Evolutionary conservation across 2,797 vertebrate genomes (phyloP).

Genomic region (Tinamus major): DNA sequence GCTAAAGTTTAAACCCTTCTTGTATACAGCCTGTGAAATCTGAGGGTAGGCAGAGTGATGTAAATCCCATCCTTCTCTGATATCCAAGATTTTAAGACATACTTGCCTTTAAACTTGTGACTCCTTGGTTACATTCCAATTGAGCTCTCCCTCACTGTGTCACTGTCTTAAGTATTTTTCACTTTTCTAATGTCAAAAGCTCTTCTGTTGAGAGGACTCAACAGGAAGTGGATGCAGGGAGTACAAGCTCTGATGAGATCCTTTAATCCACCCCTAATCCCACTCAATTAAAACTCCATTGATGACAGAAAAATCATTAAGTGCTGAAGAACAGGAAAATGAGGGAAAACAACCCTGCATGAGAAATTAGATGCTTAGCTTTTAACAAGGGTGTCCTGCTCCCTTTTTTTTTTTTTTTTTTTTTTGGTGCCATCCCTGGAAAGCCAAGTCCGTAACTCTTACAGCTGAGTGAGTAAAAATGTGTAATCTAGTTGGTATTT

Average conservation of each 20-base stretch:
- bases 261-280: constrained; percentile 79
- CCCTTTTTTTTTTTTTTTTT: constrained; percentile 1
- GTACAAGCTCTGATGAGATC: constrained; percentile 74
- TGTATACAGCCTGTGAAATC: background rate
- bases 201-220: constrained; percentile 74
- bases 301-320: constrained; percentile 77
- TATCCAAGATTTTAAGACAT: background rate
- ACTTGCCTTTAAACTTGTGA: constrained; percentile 18
- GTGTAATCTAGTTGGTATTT: background rate
- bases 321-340: constrained; percentile 74
- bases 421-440: background rate
- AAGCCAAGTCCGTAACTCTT: background rate
- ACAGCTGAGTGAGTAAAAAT: background rate
- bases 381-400: constrained; percentile 22
- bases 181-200: constrained; percentile 69
- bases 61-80: background rate
- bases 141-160: constrained; percentile 30
- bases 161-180: constrained; percentile 66
- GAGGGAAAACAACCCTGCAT: constrained; percentile 64
- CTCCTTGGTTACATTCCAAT: constrained; percentile 46
- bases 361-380: constrained; percentile 52
- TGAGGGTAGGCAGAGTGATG: background rate
- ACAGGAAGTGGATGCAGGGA: constrained; percentile 70
- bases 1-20: background rate
- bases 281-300: constrained; percentile 77